Conservation (phyloP, 2,888 invertebrate genomes). For the Ennomos quercinarius region DNA sequence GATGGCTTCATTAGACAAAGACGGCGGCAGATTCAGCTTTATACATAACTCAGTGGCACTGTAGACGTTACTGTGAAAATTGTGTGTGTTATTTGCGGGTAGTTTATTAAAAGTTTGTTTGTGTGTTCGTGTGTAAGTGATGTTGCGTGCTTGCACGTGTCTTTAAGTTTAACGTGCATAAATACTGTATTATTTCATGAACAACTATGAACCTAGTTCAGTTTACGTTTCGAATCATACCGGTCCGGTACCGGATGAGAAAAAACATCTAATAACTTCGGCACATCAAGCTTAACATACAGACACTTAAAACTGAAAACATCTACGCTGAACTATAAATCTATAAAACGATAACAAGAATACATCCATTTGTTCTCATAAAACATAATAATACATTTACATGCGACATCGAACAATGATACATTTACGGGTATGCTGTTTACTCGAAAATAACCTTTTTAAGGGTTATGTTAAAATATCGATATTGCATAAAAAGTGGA, state of each 20-base stretch:
- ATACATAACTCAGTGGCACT: no score
- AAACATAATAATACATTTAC: constrained; percentile 47
- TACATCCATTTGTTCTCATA: constrained; percentile 20
- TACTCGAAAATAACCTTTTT: constrained; percentile 2
- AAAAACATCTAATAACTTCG: constrained; percentile 12
- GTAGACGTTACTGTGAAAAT: no score
- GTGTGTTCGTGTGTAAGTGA: constrained; percentile 4
- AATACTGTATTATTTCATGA: constrained; percentile 14
- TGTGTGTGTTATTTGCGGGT: constrained; percentile 6
- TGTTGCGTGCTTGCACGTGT: constrained; percentile 10
- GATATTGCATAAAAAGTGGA: neutral
- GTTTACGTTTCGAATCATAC: constrained; percentile 7
- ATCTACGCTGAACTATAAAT: constrained; percentile 20
- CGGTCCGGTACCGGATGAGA: constrained; percentile 3
- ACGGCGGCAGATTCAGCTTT: no score
- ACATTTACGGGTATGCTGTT: constrained; percentile 14
- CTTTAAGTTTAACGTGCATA: constrained; percentile 19
- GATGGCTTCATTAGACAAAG: no score
- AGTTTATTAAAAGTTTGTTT: constrained; percentile 1
- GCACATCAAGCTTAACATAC: constrained; percentile 22
- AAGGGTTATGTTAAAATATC: neutral
- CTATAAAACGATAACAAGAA: constrained; percentile 20
- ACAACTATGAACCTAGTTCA: constrained; percentile 27
- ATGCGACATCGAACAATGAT: constrained; percentile 68
- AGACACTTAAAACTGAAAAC: constrained; percentile 22